A percentile compares a stretch with the other conserved stretches of the same genome.
Evolutionary conservation across 1,140 invertebrate genomes (phyloP).

Genomic region (Caenorhabditis tropicalis): DNA sequence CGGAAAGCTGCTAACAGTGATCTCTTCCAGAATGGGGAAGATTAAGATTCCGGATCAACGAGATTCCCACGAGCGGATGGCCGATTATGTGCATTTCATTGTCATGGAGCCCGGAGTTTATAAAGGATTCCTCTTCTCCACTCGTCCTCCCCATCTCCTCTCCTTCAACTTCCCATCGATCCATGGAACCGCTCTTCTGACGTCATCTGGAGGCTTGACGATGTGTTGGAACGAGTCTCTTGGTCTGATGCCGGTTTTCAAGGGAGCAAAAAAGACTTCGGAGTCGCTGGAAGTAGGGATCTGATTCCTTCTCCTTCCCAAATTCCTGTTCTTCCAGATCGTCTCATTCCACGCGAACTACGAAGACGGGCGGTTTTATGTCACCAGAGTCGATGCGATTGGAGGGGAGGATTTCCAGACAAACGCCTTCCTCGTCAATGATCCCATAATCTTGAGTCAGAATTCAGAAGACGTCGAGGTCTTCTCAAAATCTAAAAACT

Average conservation of each 20-base stretch:
- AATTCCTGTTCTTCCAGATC: not conserved
- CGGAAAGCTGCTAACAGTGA: not conserved
- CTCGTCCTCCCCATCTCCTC: not conserved
- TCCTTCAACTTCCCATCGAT: not conserved
- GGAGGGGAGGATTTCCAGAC: too few species aligned
- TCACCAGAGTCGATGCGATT: not conserved
- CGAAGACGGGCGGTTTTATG: not conserved
- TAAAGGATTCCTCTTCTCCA: not conserved
- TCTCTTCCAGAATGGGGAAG: not conserved
- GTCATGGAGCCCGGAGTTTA: not conserved
- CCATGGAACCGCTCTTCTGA: not conserved
- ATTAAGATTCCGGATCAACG: not conserved
- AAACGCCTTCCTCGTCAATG: too few species aligned
- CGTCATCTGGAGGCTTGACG: not conserved
- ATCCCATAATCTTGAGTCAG: too few species aligned
- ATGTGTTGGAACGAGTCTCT: slow-evolving; percentile 14
- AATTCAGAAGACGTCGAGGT: too few species aligned
- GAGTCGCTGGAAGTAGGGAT: too few species aligned
- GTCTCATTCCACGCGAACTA: not conserved
- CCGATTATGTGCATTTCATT: not conserved
- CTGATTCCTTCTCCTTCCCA: too few species aligned
- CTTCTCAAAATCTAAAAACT: too few species aligned
- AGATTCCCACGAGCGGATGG: not conserved
- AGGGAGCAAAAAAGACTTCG: too few species aligned
- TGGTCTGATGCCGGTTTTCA: not conserved